phyloP scores from a whole-genome alignment of 2,797 vertebrate genomes.

The Argya squamiceps region DNA sequence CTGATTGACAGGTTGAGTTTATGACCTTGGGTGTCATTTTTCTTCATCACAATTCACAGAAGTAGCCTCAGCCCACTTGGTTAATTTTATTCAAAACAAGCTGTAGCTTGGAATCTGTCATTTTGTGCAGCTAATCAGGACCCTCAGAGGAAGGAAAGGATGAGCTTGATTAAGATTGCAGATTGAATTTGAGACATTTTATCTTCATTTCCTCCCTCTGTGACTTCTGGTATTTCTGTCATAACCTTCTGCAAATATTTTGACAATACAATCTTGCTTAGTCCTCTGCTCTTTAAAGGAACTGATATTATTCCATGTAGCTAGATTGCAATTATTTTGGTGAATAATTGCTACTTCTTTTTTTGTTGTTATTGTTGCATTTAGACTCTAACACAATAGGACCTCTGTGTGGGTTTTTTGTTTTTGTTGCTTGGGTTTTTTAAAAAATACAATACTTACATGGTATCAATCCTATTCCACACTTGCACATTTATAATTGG shows the following conservation, averaged over 20 bases:
- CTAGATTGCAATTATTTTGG: not conserved
- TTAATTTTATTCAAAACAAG: not conserved
- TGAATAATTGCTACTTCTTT: not conserved
- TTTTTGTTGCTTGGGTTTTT: not conserved
- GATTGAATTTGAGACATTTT: not conserved
- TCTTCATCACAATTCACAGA: not conserved
- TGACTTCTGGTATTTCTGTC: not conserved
- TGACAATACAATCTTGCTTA: rapidly evolving
- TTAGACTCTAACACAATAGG: not conserved
- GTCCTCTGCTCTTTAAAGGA: not conserved
- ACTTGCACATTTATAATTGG: not conserved
- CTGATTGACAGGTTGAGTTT: not conserved
- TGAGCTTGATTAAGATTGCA: constrained; percentile 37
- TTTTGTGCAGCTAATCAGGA: constrained; percentile 16
- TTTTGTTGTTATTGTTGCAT: not conserved
- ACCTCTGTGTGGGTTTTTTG: not conserved
- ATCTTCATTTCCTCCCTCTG: constrained; percentile 37
- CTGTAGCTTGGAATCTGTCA: not conserved
- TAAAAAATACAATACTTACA: not conserved
- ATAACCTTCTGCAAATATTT: not conserved
- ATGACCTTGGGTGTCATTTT: not conserved
- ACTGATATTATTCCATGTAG: not conserved
- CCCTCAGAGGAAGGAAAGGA: not conserved
- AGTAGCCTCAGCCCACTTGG: not conserved
- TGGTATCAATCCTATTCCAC: not conserved